These are phyloP conservation scores for Mercenaria mercenaria DNA, from an alignment of 1,140 invertebrate species.

Conservation along the genomic window DNA sequence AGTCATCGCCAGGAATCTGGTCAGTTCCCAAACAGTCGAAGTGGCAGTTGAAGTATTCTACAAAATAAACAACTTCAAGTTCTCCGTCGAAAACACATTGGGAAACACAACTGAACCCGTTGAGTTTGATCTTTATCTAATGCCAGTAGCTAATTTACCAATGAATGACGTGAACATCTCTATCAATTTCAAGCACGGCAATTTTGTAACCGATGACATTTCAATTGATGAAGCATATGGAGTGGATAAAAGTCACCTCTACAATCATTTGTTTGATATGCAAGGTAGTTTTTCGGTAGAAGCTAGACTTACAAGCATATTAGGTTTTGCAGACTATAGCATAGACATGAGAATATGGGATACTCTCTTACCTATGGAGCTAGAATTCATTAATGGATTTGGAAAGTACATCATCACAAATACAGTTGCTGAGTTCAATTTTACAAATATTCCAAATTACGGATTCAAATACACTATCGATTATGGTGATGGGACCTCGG, in stretches of 20 bases:
- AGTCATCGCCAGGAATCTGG: conserved; percentile 22
- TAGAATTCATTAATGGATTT: conserved; percentile 33
- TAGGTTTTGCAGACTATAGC: not conserved
- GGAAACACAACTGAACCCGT: conserved; percentile 20
- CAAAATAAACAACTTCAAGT: conserved; percentile 45
- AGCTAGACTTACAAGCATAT: not conserved
- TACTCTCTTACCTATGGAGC: not conserved
- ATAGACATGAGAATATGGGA: conserved; percentile 37
- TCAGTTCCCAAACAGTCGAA: not conserved
- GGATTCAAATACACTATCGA: conserved; percentile 58
- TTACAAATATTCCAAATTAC: conserved; percentile 33
- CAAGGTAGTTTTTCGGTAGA: conserved; percentile 38
- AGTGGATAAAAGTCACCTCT: not conserved
- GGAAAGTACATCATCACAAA: conserved; percentile 63
- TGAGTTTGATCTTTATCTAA: not conserved
- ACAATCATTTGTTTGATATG: conserved; percentile 36
- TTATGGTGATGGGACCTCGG: conserved; percentile 30
- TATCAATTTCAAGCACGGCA: conserved; percentile 24
- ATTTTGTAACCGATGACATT: not conserved
- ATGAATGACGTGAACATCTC: conserved; percentile 40
- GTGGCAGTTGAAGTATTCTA: conserved; percentile 36
- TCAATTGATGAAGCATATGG: not conserved
- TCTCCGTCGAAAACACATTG: not conserved
- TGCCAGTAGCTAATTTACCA: not conserved
- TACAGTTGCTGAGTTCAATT: conserved; percentile 15